Percentiles rank a stretch among this genome's conserved stretches.
These are phyloP conservation scores for Drosophila rufa DNA, from an alignment of 1,140 invertebrate species.

Conservation along the genomic window DNA sequence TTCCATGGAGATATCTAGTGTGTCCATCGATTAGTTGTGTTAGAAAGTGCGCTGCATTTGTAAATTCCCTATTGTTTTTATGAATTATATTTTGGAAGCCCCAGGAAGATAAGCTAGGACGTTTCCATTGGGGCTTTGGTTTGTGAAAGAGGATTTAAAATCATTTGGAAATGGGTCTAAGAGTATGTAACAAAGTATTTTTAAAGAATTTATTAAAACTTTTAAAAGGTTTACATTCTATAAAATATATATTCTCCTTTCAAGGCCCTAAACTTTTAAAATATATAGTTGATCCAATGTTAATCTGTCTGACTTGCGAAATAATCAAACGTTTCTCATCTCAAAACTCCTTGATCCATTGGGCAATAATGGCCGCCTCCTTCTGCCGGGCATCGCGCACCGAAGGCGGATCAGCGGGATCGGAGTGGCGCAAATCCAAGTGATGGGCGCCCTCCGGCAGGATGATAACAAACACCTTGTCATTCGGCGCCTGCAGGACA, in stretches of 20 bases:
- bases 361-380: conserved; percentile 62
- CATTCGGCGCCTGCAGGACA: conserved; percentile 90
- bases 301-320: neutral
- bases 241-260: neutral
- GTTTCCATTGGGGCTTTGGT: no score
- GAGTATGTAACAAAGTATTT: no score
- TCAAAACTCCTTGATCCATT: conserved; percentile 61
- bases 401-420: conserved; percentile 66
- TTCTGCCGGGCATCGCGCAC: conserved; percentile 59
- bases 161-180: no score
- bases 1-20: conserved; percentile 78
- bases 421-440: conserved; percentile 90
- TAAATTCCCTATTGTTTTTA: conserved; percentile 38
- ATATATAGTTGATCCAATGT: neutral
- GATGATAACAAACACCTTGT: conserved; percentile 90
- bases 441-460: conserved; percentile 97
- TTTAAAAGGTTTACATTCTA: neutral
- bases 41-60: neutral
- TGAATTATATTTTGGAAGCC: conserved; percentile 24
- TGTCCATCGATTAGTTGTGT: conserved; percentile 68
- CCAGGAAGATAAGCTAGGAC: neutral
- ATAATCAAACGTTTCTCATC: neutral
- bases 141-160: no score
- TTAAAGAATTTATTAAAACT: neutral
- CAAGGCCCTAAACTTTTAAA: neutral